These are phyloP conservation scores for Chesias legatella DNA, from an alignment of 2,888 invertebrate genomes.

Conservation along the genomic window DNA sequence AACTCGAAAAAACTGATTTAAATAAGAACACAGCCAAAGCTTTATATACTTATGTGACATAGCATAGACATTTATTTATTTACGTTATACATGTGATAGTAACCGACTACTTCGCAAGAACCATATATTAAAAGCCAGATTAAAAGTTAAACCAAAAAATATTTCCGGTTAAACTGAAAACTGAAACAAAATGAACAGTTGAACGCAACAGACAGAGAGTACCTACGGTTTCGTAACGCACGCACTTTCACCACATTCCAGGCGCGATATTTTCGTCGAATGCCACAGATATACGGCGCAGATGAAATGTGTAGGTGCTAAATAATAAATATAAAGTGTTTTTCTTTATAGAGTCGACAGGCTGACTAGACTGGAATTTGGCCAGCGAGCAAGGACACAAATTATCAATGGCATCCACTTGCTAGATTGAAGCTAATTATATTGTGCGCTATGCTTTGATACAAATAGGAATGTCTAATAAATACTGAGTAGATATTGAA, in stretches of 20 bases:
- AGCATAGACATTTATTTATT: too few relatives aligned
- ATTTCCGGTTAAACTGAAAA: not conserved
- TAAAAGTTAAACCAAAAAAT: not conserved
- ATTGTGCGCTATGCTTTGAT: not conserved
- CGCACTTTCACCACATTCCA: constrained; percentile 26
- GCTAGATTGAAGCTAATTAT: constrained; percentile 7
- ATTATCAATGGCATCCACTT: constrained; percentile 33
- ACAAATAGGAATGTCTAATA: too few relatives aligned
- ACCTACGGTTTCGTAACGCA: constrained; percentile 13
- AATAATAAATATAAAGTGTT: constrained; percentile 35
- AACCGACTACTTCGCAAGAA: too few relatives aligned
- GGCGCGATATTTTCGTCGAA: constrained; percentile 26
- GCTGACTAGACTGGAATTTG: constrained; percentile 55
- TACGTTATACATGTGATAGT: too few relatives aligned
- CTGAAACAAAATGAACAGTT: not conserved
- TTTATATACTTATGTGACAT: too few relatives aligned
- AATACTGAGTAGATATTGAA: too few relatives aligned
- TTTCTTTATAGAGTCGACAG: constrained; percentile 37
- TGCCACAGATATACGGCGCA: constrained; percentile 29
- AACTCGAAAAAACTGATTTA: too few relatives aligned
- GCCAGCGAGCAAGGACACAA: constrained; percentile 55
- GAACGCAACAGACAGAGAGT: constrained; percentile 5
- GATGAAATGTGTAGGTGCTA: constrained; percentile 41
- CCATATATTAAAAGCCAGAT: too few relatives aligned
- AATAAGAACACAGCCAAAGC: too few relatives aligned